Evolutionary conservation across 1,140 invertebrate genomes (phyloP).

Genomic region (Brachionus manjavacas): DNA sequence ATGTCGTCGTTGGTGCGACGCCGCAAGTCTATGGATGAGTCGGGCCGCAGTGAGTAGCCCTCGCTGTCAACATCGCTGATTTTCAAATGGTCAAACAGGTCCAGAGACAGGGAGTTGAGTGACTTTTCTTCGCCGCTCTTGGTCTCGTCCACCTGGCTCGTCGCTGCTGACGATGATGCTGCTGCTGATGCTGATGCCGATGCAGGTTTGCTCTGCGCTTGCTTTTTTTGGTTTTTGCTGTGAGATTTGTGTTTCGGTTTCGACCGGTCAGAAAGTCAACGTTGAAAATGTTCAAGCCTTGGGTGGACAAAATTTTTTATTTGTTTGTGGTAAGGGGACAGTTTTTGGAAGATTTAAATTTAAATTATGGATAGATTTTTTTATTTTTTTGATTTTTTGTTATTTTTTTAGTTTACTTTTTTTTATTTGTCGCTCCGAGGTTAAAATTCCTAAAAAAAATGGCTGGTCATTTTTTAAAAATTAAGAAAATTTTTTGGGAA

Average conservation of each 20-base stretch:
- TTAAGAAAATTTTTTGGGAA: no score
- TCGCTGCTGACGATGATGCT: neutral
- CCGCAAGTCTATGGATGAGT: neutral
- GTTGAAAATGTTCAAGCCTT: slow-evolving; percentile 36
- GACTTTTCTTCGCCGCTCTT: neutral
- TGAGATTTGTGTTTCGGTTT: slow-evolving; percentile 9
- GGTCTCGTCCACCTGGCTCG: neutral
- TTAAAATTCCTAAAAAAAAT: no score
- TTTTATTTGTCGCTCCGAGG: no score
- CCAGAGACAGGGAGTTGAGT: neutral
- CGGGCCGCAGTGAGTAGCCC: neutral
- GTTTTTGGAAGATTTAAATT: no score
- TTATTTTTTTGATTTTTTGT: no score
- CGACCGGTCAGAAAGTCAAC: slow-evolving; percentile 33
- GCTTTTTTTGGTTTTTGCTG: slow-evolving; percentile 3
- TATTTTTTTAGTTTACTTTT: no score
- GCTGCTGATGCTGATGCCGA: neutral
- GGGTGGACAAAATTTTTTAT: no score
- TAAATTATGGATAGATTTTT: no score
- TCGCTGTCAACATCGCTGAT: slow-evolving; percentile 18
- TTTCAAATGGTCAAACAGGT: slow-evolving; percentile 23
- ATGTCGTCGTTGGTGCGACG: slow-evolving; percentile 22
- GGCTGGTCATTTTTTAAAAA: no score
- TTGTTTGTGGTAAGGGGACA: no score
- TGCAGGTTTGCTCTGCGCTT: neutral